Conservation (phyloP, 2,888 invertebrate species). For the Drosophila austrosaltans region DNA sequence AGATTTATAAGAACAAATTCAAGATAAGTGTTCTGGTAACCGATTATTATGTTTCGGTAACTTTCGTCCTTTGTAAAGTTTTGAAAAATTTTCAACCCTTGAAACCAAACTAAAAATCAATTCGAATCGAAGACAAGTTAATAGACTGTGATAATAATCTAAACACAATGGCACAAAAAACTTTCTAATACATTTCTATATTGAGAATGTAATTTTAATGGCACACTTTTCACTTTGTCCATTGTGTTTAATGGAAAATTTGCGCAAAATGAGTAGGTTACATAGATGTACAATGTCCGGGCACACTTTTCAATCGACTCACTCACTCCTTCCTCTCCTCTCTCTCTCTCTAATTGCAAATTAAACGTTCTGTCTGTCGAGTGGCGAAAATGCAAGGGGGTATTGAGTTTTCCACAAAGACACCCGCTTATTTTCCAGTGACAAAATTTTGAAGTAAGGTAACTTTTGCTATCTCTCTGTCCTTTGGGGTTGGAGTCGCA, state of each 20-base stretch:
- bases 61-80: no score
- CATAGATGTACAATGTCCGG: constrained; percentile 45
- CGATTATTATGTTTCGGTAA: not conserved
- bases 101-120: not conserved
- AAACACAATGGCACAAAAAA: constrained; percentile 15
- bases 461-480: constrained; percentile 10
- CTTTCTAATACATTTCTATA: constrained; percentile 26
- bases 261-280: constrained; percentile 44
- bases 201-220: constrained; percentile 51
- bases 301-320: constrained; percentile 45
- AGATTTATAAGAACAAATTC: not conserved
- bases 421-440: constrained; percentile 67
- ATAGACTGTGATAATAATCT: constrained; percentile 40
- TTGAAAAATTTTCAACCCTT: not conserved
- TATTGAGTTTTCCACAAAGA: constrained; percentile 15
- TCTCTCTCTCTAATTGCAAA: constrained; percentile 63
- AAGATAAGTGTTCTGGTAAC: no score
- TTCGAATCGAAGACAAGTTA: constrained; percentile 31
- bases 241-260: constrained; percentile 30
- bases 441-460: constrained; percentile 55
- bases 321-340: not conserved
- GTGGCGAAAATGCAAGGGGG: constrained; percentile 54
- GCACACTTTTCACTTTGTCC: constrained; percentile 46
- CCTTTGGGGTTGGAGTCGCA: constrained; percentile 34
- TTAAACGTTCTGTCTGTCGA: constrained; percentile 60